Conservation (phyloP, 2,113 vertebrate genomes). For the Chamaea fasciata region DNA sequence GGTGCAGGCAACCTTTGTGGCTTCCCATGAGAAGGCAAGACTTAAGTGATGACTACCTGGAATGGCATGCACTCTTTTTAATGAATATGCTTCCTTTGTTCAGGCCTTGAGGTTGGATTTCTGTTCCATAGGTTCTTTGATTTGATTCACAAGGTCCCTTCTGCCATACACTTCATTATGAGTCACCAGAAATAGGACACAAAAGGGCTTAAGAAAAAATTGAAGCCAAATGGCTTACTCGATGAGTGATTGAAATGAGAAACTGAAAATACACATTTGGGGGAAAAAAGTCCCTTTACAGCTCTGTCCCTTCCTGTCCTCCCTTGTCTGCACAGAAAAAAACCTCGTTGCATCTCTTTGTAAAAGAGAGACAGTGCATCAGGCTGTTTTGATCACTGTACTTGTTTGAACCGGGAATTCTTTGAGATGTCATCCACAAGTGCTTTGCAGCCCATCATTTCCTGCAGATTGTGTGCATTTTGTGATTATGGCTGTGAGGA, state of each 20-base stretch:
- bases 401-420: not conserved
- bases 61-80: not conserved
- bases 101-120: not conserved
- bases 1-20: not conserved
- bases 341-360: not conserved
- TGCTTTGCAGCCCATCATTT: not conserved
- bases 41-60: not conserved
- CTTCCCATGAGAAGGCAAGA: not conserved
- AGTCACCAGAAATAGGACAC: not conserved
- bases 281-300: not conserved
- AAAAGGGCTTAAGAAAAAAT: not conserved
- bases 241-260: not conserved
- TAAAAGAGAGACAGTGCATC: not conserved
- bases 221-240: not conserved
- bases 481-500: not conserved
- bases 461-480: not conserved
- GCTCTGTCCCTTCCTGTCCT: not conserved
- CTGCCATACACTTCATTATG: not conserved
- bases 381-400: conserved; percentile 2
- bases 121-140: not conserved
- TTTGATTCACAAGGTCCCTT: not conserved
- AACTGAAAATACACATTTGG: not conserved
- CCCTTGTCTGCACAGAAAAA: not conserved
- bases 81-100: not conserved
- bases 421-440: not conserved